These are phyloP conservation scores for Pan troglodytes DNA, from an alignment of 2,113 vertebrate genomes.

Conservation along the genomic window NHGRI_mPanTro3-v2.1_pri NC_072412.2:66784501-66785000, in stretches of 20 bases:
- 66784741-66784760: background rate
- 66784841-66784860: background rate
- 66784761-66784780: background rate
- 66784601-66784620: too few species aligned
- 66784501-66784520: too few species aligned
- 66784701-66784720: too few species aligned
- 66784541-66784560: too few species aligned
- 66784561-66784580: too few species aligned
- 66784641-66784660: too few species aligned
- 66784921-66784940: background rate
- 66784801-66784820: background rate
- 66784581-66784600: too few species aligned
- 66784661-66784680: too few species aligned
- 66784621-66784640: too few species aligned
- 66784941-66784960: background rate
- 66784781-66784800: background rate
- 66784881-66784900: background rate
- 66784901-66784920: background rate
- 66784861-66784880: background rate
- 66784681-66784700: too few species aligned
- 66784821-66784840: background rate
- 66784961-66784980: background rate
- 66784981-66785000: background rate
- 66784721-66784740: background rate
- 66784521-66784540: too few species aligned